phyloP scores from a whole-genome alignment of 1,140 invertebrate species.

The Aphidius ervi region DNA sequence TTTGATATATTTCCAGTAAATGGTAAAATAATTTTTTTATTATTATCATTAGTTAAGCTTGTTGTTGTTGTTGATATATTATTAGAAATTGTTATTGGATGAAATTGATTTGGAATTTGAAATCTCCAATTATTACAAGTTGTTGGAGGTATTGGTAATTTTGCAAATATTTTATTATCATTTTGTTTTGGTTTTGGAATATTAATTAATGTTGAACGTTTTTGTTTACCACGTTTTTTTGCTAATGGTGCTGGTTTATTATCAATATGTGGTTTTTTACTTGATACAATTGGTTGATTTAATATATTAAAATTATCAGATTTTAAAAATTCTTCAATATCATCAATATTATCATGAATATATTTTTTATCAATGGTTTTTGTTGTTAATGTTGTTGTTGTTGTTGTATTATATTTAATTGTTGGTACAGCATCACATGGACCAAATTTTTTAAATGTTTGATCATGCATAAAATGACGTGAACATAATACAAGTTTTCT shows the following conservation, averaged over 20 bases:
- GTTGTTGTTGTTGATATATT: constrained; percentile 30
- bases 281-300: constrained; percentile 38
- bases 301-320: constrained; percentile 24
- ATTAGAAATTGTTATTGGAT: constrained; percentile 44
- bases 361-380: background rate
- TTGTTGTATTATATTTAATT: constrained; percentile 28
- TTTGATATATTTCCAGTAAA: constrained; percentile 47
- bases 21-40: constrained; percentile 48
- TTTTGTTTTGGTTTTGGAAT: constrained; percentile 40
- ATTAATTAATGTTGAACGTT: constrained; percentile 45
- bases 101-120: constrained; percentile 39
- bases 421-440: constrained; percentile 49
- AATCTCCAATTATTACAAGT: constrained; percentile 43
- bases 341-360: background rate
- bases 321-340: constrained; percentile 7
- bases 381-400: background rate
- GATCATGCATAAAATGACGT: constrained; percentile 46
- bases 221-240: constrained; percentile 48
- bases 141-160: constrained; percentile 44
- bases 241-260: constrained; percentile 48
- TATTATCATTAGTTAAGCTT: constrained; percentile 27
- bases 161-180: constrained; percentile 37
- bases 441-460: constrained; percentile 44
- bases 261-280: constrained; percentile 48
- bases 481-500: constrained; percentile 49